A percentile compares a stretch with the other conserved stretches of the same genome.
phyloP scores from a whole-genome alignment of 2,113 vertebrate species.

The Oxyruncus cristatus region DNA sequence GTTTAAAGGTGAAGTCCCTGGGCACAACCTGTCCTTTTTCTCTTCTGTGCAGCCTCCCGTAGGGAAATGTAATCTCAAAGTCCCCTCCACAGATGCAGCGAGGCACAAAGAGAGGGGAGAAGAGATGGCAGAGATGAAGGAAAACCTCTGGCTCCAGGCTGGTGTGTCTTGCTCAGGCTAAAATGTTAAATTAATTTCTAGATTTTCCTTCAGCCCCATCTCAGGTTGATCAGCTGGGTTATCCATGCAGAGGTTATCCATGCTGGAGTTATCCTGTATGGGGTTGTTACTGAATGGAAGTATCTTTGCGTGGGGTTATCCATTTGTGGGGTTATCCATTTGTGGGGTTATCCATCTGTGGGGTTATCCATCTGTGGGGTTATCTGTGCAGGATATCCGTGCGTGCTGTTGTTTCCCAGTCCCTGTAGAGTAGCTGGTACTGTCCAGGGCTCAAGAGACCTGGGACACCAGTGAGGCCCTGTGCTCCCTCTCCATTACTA shows the following conservation, averaged over 20 bases:
- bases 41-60: not conserved
- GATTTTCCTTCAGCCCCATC: not conserved
- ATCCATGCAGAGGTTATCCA: not conserved
- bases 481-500: not conserved
- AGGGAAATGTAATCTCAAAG: not conserved
- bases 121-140: not conserved
- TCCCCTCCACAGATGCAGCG: not conserved
- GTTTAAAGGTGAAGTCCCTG: not conserved
- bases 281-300: not conserved
- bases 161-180: not conserved
- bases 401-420: not conserved
- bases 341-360: fast-evolving
- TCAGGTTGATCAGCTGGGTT: not conserved
- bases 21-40: not conserved
- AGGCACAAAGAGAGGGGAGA: not conserved
- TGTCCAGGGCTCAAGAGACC: not conserved
- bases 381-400: not conserved
- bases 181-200: not conserved
- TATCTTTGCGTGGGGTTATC: not conserved
- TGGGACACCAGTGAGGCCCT: not conserved
- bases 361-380: not conserved
- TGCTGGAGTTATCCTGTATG: not conserved
- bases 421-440: not conserved
- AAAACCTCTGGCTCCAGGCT: not conserved
- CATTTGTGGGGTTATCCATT: not conserved